Evolutionary conservation across 2,113 vertebrate genomes (phyloP).

Genomic region (Cyphomyrus plagiostoma): DNA sequence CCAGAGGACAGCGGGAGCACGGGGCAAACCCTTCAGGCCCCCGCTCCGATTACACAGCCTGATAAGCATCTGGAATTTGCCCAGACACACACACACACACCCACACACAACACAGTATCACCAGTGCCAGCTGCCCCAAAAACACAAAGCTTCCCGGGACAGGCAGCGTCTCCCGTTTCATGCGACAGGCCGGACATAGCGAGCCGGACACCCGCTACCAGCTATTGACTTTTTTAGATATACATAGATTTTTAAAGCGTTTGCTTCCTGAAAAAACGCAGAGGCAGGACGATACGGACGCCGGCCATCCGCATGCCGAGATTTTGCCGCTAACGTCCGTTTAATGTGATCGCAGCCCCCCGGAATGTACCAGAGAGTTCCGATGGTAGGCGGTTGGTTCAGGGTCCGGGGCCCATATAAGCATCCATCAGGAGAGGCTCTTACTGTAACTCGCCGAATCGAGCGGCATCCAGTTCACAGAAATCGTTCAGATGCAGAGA

Average conservation of each 20-base stretch:
- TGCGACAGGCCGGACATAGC: too few relatives aligned
- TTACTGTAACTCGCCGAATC: not conserved
- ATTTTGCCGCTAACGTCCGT: not conserved
- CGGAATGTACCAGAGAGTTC: slow-evolving; percentile 22
- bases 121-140: not conserved
- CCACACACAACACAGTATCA: not conserved
- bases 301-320: not conserved
- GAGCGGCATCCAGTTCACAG: not conserved
- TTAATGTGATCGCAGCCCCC: slow-evolving; percentile 24
- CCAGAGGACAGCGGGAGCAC: not conserved
- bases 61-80: slow-evolving; percentile 4
- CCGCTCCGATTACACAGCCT: slow-evolving; percentile 3
- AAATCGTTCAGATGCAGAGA: not conserved
- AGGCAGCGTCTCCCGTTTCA: not conserved
- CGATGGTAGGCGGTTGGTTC: not conserved
- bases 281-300: not conserved
- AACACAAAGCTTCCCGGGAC: not conserved
- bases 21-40: not conserved
- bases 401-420: not conserved
- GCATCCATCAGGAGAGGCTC: not conserved
- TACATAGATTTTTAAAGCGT: not conserved
- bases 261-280: not conserved
- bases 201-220: not conserved
- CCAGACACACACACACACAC: slow-evolving; percentile 1
- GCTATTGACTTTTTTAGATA: not conserved